Percentiles rank a stretch among this genome's conserved stretches.
Evolutionary conservation across 2,113 vertebrate genomes (phyloP).

Genomic region (Nannospalax galili): DNA sequence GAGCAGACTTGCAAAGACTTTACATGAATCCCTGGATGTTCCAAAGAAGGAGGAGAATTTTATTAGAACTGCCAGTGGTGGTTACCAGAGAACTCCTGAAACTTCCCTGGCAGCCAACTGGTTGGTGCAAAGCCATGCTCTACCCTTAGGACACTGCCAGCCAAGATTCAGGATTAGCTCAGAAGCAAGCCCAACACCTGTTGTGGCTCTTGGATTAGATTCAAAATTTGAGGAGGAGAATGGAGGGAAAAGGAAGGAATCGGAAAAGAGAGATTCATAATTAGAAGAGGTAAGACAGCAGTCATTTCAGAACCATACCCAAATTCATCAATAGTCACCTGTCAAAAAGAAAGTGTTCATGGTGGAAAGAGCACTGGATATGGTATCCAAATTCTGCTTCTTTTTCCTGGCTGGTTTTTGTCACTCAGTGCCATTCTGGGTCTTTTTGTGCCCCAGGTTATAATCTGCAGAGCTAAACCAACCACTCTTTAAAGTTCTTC

Average conservation of each 20-base stretch:
- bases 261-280: constrained; percentile 38
- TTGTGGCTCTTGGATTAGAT: constrained; percentile 66
- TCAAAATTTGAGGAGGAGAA: constrained; percentile 48
- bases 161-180: constrained; percentile 54
- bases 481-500: constrained; percentile 37
- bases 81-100: constrained; percentile 66
- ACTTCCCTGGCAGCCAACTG: constrained; percentile 43
- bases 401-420: constrained; percentile 39
- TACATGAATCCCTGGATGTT: neutral
- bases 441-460: constrained; percentile 40
- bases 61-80: constrained; percentile 18
- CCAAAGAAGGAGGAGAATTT: neutral
- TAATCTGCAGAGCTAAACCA: constrained; percentile 32
- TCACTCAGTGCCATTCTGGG: neutral
- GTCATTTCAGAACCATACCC: constrained; percentile 31
- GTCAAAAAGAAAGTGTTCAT: neutral
- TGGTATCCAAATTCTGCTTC: constrained; percentile 26
- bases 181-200: constrained; percentile 70
- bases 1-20: constrained; percentile 54
- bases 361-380: neutral
- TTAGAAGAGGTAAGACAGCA: constrained; percentile 5
- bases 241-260: constrained; percentile 40
- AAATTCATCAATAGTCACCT: constrained; percentile 38
- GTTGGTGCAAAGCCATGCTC: constrained; percentile 4
- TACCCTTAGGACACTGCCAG: constrained; percentile 6